These are phyloP conservation scores for Sebastiscus albofasciatus DNA, from an alignment of 2,797 vertebrate species.

Conservation along the genomic window DNA sequence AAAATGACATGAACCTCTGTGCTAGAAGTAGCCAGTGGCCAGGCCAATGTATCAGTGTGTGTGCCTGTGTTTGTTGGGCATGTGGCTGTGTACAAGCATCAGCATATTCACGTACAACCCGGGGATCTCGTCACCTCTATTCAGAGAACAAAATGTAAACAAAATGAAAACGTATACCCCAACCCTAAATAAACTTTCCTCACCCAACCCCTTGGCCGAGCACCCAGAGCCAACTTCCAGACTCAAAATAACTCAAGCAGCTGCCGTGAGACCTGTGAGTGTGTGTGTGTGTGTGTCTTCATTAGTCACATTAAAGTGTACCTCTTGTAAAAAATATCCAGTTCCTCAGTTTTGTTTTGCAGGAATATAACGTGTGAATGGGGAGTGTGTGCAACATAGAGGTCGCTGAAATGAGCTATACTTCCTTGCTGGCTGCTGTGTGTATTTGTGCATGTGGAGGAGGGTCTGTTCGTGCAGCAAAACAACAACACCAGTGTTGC, in stretches of 20 bases:
- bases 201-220: not conserved
- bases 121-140: constrained; percentile 30
- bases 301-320: not conserved
- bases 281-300: not conserved
- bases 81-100: not conserved
- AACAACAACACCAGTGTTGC: constrained; percentile 6
- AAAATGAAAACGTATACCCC: constrained; percentile 60
- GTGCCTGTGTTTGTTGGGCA: constrained; percentile 1
- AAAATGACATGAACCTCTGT: not conserved
- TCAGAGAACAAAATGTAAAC: constrained; percentile 59
- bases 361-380: not conserved
- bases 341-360: not conserved
- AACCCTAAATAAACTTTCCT: constrained; percentile 39
- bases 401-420: not conserved
- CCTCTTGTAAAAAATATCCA: not conserved
- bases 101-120: not conserved
- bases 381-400: not conserved
- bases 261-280: constrained; percentile 40
- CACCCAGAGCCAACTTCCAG: constrained; percentile 40
- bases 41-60: not conserved
- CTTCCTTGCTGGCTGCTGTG: not conserved
- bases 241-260: constrained; percentile 66
- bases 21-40: not conserved
- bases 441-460: not conserved
- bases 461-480: not conserved